These are phyloP conservation scores for Camponotus pennsylvanicus DNA, from an alignment of 1,140 invertebrate species.

Conservation along the genomic window DNA sequence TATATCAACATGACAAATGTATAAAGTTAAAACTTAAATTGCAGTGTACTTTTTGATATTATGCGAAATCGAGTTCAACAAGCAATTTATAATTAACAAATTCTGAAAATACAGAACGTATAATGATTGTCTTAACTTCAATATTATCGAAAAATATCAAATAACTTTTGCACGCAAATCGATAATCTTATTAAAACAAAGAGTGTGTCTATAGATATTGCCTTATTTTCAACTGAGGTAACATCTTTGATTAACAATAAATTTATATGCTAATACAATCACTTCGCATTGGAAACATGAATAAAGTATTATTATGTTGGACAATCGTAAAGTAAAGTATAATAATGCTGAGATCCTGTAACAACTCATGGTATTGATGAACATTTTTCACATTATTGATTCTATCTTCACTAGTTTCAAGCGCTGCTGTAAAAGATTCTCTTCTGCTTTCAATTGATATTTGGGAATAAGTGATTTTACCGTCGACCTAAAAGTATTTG, in stretches of 20 bases:
- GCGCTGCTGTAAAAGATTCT: conserved; percentile 29
- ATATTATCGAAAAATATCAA: background rate
- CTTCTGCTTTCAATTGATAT: background rate
- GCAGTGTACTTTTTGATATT: background rate
- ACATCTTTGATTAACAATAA: conserved; percentile 31
- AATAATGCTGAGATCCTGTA: conserved; percentile 14
- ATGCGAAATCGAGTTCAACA: background rate
- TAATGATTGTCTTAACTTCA: background rate
- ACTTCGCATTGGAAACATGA: background rate
- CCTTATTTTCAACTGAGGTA: conserved; percentile 16
- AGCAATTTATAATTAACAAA: conserved; percentile 7
- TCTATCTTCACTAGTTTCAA: conserved; percentile 21
- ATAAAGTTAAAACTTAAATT: conserved; percentile 40
- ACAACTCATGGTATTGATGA: background rate
- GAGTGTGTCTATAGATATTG: background rate
- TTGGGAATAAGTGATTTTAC: background rate
- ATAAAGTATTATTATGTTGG: background rate
- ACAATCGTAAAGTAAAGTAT: background rate
- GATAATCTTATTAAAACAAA: background rate
- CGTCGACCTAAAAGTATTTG: background rate
- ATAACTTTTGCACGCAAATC: background rate
- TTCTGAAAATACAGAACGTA: background rate
- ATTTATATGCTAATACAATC: background rate
- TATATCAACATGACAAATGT: conserved; percentile 27
- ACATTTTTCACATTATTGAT: background rate